phyloP scores from a whole-genome alignment of 1,140 invertebrate species.

The Carposina sasakii region DNA sequence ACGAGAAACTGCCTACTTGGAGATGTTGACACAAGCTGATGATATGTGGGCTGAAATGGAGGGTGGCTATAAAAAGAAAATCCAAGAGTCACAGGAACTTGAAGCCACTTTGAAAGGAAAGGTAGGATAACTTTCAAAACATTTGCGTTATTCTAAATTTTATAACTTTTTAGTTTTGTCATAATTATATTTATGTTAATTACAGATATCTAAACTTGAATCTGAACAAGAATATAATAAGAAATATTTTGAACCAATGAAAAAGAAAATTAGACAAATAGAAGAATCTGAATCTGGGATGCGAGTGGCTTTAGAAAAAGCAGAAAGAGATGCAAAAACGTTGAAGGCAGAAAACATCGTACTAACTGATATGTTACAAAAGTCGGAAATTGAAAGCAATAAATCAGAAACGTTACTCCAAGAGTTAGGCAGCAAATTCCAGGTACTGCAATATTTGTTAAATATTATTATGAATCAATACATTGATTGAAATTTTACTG shows the following conservation, averaged over 20 bases:
- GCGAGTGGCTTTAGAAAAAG: conserved; percentile 65
- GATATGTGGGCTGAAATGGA: conserved; percentile 82
- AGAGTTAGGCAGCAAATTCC: too few relatives aligned
- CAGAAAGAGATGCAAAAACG: conserved; percentile 66
- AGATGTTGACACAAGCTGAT: conserved; percentile 82
- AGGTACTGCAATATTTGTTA: too few relatives aligned
- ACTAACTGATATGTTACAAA: conserved; percentile 48
- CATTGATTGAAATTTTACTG: too few relatives aligned
- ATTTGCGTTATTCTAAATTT: too few relatives aligned
- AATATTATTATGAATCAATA: too few relatives aligned
- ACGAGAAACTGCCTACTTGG: conserved; percentile 79
- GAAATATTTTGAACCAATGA: conserved; percentile 52
- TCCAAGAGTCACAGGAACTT: conserved; percentile 59
- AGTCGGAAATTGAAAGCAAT: conserved; percentile 59
- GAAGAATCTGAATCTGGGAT: conserved; percentile 72
- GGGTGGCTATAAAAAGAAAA: conserved; percentile 75
- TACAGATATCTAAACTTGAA: conserved; percentile 52
- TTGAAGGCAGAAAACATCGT: conserved; percentile 56
- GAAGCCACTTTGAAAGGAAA: conserved; percentile 43
- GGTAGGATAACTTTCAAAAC: too few relatives aligned
- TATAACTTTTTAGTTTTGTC: too few relatives aligned
- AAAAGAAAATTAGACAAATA: conserved; percentile 65
- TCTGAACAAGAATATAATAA: conserved; percentile 56
- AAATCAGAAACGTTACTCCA: too few relatives aligned
- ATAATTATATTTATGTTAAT: conserved; percentile 11